Conservation (phyloP, 2,888 invertebrate genomes). For the Clivina fossor region DNA sequence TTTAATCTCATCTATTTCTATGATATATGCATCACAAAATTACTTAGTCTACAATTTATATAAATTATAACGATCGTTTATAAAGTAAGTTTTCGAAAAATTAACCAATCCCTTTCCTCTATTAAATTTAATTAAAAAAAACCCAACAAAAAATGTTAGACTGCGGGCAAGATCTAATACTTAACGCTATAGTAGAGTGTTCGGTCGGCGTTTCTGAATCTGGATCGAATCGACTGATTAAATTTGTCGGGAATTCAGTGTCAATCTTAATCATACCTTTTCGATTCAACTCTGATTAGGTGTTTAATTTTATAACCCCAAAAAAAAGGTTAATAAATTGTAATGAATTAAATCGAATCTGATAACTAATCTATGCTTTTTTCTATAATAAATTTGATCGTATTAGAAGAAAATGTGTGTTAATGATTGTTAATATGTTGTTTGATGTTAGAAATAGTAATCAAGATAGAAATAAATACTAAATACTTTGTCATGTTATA, state of each 20-base stretch:
- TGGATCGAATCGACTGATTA: conserved; percentile 16
- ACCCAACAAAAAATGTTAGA: conserved; percentile 17
- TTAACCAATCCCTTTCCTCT: conserved; percentile 19
- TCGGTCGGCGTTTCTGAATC: conserved; percentile 1
- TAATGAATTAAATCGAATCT: too few relatives aligned
- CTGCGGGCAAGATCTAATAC: too few relatives aligned
- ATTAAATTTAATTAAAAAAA: conserved; percentile 28
- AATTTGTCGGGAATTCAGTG: conserved; percentile 16
- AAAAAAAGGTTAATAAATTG: too few relatives aligned
- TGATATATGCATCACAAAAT: conserved; percentile 7
- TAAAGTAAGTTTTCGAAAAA: conserved; percentile 13
- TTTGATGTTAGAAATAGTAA: too few relatives aligned
- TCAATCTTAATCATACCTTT: conserved; percentile 21
- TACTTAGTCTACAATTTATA: conserved; percentile 23
- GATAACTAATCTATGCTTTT: too few relatives aligned
- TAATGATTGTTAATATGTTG: too few relatives aligned
- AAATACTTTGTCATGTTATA: too few relatives aligned
- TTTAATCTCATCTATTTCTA: conserved; percentile 14
- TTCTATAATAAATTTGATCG: too few relatives aligned
- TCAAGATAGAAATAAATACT: too few relatives aligned
- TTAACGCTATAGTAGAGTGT: background rate
- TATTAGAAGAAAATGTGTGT: too few relatives aligned
- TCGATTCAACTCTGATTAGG: conserved; percentile 16
- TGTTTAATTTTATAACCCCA: conserved; percentile 13
- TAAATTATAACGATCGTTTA: conserved; percentile 23